Evolutionary conservation across 1,140 invertebrate species (phyloP), one percentile per base, ranked within the genome.

Genomic region (Cotesia typhae): DNA sequence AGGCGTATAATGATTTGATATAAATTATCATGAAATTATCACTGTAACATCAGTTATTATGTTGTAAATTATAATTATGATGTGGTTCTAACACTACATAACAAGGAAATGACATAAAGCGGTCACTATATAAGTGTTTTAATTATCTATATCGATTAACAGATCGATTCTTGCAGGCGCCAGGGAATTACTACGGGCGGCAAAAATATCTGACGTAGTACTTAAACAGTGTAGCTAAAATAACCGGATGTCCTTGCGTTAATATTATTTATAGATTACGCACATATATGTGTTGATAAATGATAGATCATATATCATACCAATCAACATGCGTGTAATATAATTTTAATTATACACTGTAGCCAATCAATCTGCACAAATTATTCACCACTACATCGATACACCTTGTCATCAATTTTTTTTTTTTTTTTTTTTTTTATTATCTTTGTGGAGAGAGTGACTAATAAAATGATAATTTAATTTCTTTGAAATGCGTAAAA

Each of bases 71-170:
- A 5, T 37, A 64, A 37, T 64, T 61, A 28, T 3, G n/a, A 6
- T 6, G 55, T 14, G 55, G 55, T 10, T 47, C 6, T 6, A 47
- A 57, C 36, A 37, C 47, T 37, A 17, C 28, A 28, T 28, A 28
- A 28, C 60, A 63, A 70, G 59, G 59, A 70, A 63, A 59, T 70
- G 68, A 70, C 60, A 70, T 53, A 70, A 70, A 70, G 68, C 57
- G 10, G 38, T 59, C 60, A 70, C 17, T 70, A 60, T 63, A 47
- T 63, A 47, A 51, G 59, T 70, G 68, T 70, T 70, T 57, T 70
- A 70, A 70, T 70, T 70, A 70, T 70, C 60, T 41, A 70, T 52
- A 70, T 70, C 60, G 59, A 70, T 52, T 47, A 59, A 70, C 59
- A 70, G 68, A 70, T 70, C 59, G 38, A 70, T 70, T 61, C 67